Conservation (phyloP, 2,113 vertebrate species). For the Ammodytes marinus region DNA sequence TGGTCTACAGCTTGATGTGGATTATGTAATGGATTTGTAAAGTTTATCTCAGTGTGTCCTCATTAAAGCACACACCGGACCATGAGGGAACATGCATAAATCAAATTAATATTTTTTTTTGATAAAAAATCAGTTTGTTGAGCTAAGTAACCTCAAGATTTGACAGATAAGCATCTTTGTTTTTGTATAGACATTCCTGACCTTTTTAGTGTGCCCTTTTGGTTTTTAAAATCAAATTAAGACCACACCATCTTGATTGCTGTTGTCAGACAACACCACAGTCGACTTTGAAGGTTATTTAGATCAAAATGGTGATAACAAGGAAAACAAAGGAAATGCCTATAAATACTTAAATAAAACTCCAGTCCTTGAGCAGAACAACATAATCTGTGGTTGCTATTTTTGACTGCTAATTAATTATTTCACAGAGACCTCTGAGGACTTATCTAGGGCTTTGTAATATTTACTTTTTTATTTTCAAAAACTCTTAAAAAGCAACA, state of each 20-base stretch:
- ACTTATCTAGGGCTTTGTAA: not conserved
- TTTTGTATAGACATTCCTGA: not conserved
- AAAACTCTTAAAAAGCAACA: not conserved
- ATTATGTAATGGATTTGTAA: not conserved
- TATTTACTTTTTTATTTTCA: not conserved
- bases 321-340: not conserved
- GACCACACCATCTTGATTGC: not conserved
- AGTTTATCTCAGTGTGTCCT: not conserved
- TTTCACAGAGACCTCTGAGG: not conserved
- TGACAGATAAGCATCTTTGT: not conserved
- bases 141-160: not conserved
- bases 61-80: not conserved
- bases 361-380: not conserved
- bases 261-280: conserved; percentile 6
- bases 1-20: not conserved
- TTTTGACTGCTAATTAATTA: not conserved
- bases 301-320: conserved; percentile 11
- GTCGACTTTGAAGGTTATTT: not conserved
- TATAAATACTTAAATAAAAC: not conserved
- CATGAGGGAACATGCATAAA: not conserved
- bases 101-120: not conserved
- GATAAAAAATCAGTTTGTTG: no score
- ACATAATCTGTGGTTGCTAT: not conserved
- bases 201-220: not conserved
- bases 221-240: not conserved